Percentiles rank a stretch among this genome's conserved stretches.
phyloP scores from a whole-genome alignment of 2,888 invertebrate genomes.

The Trimorus sp. region DNA sequence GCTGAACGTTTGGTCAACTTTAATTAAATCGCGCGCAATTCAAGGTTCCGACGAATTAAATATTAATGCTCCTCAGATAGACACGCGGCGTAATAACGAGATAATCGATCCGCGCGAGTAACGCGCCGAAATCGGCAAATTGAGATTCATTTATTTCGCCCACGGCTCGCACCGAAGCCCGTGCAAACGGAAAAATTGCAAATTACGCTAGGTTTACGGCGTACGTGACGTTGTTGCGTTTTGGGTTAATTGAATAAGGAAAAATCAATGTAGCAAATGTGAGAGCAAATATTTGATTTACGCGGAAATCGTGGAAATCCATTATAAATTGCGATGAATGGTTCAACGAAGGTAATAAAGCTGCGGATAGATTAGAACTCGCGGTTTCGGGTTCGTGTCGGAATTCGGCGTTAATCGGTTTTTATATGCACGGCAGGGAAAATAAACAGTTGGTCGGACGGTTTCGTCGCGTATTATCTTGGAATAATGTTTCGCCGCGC shows the following conservation, averaged over 20 bases:
- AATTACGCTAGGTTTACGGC: background rate
- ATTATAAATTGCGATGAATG: slow-evolving; percentile 23
- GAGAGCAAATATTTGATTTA: slow-evolving; percentile 2
- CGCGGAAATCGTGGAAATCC: slow-evolving; percentile 10
- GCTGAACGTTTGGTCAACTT: background rate
- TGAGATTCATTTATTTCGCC: slow-evolving; percentile 6
- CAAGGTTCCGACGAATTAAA: slow-evolving; percentile 3
- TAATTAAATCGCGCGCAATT: background rate
- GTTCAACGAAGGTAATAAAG: slow-evolving; percentile 23
- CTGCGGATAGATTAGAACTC: background rate
- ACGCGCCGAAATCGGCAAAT: slow-evolving; percentile 6
- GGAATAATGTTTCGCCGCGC: too few relatives aligned
- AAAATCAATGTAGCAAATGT: slow-evolving; percentile 10
- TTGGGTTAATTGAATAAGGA: slow-evolving; percentile 13
- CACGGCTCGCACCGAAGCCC: background rate
- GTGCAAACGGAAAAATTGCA: slow-evolving; percentile 12
- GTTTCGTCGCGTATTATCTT: too few relatives aligned
- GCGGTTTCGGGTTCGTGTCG: too few relatives aligned
- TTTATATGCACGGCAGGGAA: too few relatives aligned
- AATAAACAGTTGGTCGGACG: too few relatives aligned
- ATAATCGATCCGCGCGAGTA: background rate
- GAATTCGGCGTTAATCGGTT: background rate
- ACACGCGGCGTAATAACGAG: background rate
- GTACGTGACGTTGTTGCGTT: slow-evolving; percentile 10
- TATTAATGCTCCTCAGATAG: slow-evolving; percentile 5